Evolutionary conservation across 2,797 vertebrate genomes (phyloP).

Genomic region (Epinephelus malabaricus): DNA sequence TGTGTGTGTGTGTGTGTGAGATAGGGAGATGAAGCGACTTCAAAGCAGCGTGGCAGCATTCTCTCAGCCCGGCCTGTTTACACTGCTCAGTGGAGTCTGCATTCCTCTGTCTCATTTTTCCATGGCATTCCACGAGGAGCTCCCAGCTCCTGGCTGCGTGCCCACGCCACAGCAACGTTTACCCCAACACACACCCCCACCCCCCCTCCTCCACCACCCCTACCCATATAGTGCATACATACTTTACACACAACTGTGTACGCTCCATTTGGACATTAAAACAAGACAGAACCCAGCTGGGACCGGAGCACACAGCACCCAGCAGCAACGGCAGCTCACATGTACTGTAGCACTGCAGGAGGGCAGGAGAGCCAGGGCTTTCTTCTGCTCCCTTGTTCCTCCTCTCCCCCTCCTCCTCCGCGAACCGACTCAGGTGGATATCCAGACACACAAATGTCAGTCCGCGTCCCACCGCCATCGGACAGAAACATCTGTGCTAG

Average conservation of each 20-base stretch:
- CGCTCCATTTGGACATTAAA: constrained; percentile 58
- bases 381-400: neutral
- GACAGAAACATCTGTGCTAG: constrained; percentile 57
- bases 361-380: constrained; percentile 25
- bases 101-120: constrained; percentile 89
- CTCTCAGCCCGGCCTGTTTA: constrained; percentile 85
- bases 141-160: constrained; percentile 78
- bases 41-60: constrained; percentile 84
- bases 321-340: constrained; percentile 37
- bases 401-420: neutral
- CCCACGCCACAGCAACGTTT: constrained; percentile 69
- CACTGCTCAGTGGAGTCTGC: constrained; percentile 86
- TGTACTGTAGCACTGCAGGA: constrained; percentile 29
- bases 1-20: constrained; percentile 13
- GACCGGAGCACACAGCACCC: constrained; percentile 18
- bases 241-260: constrained; percentile 59
- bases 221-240: constrained; percentile 48
- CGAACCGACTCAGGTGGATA: constrained; percentile 45
- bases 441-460: constrained; percentile 31
- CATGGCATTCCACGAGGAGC: constrained; percentile 85
- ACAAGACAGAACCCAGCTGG: constrained; percentile 56
- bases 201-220: constrained; percentile 8
- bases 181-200: constrained; percentile 19
- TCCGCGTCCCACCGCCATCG: neutral
- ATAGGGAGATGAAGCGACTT: constrained; percentile 79